These are phyloP conservation scores for Patiria miniata DNA, from an alignment of 35 echinoderm and acorn worm species.

Conservation along the genomic window DNA sequence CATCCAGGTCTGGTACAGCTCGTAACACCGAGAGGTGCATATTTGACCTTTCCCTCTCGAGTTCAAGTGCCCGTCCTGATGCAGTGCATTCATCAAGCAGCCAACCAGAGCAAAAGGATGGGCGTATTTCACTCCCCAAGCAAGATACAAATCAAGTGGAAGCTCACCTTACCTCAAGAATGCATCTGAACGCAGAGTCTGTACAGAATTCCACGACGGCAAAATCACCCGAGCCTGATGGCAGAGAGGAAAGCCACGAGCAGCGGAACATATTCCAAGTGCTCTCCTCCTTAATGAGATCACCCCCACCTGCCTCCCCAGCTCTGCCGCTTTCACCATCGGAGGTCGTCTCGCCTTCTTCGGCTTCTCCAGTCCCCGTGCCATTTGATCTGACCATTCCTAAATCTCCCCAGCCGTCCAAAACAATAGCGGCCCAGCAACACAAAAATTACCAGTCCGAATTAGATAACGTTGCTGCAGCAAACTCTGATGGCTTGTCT, in stretches of 20 bases:
- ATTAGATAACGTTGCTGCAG: not conserved
- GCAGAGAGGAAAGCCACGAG: not conserved
- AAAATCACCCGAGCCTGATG: too few relatives aligned
- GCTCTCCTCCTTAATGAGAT: constrained; percentile 13
- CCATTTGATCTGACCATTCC: not conserved
- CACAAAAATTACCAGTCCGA: not conserved
- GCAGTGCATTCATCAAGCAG: too few relatives aligned
- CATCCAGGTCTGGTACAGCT: too few relatives aligned
- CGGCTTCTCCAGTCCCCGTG: not conserved
- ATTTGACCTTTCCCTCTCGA: too few relatives aligned
- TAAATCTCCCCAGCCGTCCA: not conserved
- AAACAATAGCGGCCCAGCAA: not conserved
- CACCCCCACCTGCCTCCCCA: not conserved
- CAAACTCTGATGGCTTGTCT: not conserved
- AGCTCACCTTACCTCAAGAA: too few relatives aligned
- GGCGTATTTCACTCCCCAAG: too few relatives aligned
- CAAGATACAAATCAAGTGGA: too few relatives aligned
- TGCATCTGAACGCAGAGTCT: too few relatives aligned
- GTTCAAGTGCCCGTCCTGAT: too few relatives aligned
- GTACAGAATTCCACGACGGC: too few relatives aligned
- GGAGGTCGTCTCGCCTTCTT: not conserved
- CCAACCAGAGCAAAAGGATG: too few relatives aligned
- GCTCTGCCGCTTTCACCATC: not conserved
- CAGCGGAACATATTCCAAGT: constrained; percentile 16
- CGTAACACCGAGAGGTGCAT: too few relatives aligned